A percentile compares a stretch with the other conserved stretches of the same genome.
Evolutionary conservation across 2,113 vertebrate species (phyloP).

Genomic region (Astur gentilis): DNA sequence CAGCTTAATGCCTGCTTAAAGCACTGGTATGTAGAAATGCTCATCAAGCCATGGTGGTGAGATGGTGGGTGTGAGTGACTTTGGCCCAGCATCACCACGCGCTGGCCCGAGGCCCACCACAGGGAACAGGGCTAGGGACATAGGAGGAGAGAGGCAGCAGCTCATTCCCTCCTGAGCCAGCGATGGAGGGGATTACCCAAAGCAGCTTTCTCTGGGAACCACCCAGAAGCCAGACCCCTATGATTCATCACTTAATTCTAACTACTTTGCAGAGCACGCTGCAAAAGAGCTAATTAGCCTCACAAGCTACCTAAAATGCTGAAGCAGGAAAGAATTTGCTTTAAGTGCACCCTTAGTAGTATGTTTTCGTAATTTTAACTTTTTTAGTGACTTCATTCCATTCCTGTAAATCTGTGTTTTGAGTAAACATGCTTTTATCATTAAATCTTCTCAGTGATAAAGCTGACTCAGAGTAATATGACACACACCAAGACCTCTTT

Average conservation of each 20-base stretch:
- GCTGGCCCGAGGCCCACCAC: background rate
- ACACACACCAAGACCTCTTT: constrained; percentile 1
- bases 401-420: constrained; percentile 40
- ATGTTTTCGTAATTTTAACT: constrained; percentile 6
- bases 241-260: background rate
- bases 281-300: background rate
- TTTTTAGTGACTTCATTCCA: background rate
- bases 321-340: background rate
- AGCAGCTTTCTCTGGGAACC: background rate
- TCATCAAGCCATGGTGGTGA: background rate
- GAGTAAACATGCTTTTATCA: constrained; percentile 53
- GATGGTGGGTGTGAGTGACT: background rate
- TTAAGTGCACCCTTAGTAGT: background rate
- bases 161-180: background rate
- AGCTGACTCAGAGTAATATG: constrained; percentile 56
- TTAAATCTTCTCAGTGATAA: constrained; percentile 42
- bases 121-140: background rate
- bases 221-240: background rate
- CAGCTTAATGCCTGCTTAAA: background rate
- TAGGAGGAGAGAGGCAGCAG: background rate
- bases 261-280: background rate
- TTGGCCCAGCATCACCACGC: background rate
- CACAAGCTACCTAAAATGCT: background rate
- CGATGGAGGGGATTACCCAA: background rate
- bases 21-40: background rate